A percentile compares a stretch with the other conserved stretches of the same genome.
Evolutionary conservation across 1,140 invertebrate species (phyloP).

Genomic region (Battus philenor): DNA sequence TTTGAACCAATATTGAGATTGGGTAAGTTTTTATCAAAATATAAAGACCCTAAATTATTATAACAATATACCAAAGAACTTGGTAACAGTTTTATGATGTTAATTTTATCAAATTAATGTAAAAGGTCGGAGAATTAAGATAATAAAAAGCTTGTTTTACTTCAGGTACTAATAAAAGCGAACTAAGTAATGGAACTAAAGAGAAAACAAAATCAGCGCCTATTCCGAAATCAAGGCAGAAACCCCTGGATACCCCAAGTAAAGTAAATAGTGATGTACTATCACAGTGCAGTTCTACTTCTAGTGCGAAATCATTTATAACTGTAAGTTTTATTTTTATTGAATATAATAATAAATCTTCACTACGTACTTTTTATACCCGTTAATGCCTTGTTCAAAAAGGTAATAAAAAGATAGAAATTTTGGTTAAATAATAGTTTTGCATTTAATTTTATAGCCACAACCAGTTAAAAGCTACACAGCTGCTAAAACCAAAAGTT

Average conservation of each 20-base stretch:
- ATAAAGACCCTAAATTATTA: neutral
- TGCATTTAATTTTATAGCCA: constrained; percentile 35
- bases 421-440: neutral
- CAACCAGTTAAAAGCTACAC: constrained; percentile 38
- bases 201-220: constrained; percentile 22
- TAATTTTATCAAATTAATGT: neutral
- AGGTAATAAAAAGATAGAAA: no score
- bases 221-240: constrained; percentile 20
- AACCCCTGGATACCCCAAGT: constrained; percentile 16
- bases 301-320: constrained; percentile 48
- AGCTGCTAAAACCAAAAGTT: constrained; percentile 20
- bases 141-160: constrained; percentile 2
- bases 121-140: neutral
- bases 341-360: no score
- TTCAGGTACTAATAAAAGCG: constrained; percentile 21
- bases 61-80: neutral
- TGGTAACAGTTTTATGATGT: neutral
- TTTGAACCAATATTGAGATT: no score
- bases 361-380: no score
- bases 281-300: constrained; percentile 50
- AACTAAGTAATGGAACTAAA: constrained; percentile 29
- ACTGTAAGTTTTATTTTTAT: constrained; percentile 41
- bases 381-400: no score
- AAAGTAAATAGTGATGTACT: constrained; percentile 39
- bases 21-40: neutral